Evolutionary conservation across 2,113 vertebrate genomes (phyloP).

Genomic region (Eonycteris spelaea): DNA sequence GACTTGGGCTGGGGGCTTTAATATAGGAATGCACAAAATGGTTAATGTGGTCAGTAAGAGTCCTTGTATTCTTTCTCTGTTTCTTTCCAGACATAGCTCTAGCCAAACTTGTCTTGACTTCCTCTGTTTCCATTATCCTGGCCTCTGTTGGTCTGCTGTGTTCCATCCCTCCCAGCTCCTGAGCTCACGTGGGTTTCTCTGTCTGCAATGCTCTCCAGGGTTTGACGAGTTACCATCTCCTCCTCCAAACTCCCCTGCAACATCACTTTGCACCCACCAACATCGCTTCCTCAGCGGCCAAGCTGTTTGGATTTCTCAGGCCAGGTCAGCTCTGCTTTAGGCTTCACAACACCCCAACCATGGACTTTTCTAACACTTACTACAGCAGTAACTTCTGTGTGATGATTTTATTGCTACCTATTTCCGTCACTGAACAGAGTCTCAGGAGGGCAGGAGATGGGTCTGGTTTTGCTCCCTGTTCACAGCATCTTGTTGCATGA

Average conservation of each 20-base stretch:
- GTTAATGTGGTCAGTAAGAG: no score
- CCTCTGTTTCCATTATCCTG: not conserved
- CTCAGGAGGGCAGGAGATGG: no score
- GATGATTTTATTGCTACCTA: not conserved
- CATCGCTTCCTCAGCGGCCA: not conserved
- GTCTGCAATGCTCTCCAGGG: fast-evolving
- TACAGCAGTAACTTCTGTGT: not conserved
- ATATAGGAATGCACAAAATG: not conserved
- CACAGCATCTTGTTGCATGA: fast-evolving
- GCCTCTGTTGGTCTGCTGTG: not conserved
- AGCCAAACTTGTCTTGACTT: not conserved
- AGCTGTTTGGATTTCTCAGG: fast-evolving
- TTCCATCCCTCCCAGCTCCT: not conserved
- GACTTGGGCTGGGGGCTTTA: not conserved
- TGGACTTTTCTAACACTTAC: fast-evolving
- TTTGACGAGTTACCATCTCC: not conserved
- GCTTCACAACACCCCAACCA: fast-evolving
- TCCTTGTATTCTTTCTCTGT: fast-evolving
- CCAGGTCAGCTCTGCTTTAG: not conserved
- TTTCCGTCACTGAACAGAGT: no score
- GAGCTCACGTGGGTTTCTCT: not conserved
- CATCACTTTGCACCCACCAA: fast-evolving
- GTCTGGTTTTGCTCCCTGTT: not conserved
- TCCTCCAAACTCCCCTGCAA: fast-evolving
- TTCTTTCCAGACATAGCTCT: not conserved